phyloP scores from a whole-genome alignment of 2,888 invertebrate genomes.

The Sipunculus nudus region DNA sequence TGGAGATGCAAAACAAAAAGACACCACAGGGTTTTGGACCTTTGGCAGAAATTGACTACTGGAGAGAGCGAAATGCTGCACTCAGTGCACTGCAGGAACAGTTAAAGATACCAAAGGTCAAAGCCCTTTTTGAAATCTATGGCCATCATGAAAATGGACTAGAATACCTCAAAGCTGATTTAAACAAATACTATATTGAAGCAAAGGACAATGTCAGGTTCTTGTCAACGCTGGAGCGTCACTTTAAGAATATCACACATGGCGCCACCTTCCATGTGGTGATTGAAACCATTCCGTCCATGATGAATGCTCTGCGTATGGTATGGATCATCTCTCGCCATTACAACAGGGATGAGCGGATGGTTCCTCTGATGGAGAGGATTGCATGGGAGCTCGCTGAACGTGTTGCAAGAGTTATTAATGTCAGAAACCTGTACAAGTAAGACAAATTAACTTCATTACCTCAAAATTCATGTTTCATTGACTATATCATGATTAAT shows the following conservation, averaged over 20 bases:
- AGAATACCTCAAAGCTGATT: constrained; percentile 72
- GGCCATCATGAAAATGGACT: constrained; percentile 71
- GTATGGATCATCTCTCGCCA: constrained; percentile 91
- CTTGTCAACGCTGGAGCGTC: constrained; percentile 77
- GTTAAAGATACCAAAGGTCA: constrained; percentile 76
- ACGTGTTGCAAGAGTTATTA: constrained; percentile 78
- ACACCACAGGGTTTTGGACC: constrained; percentile 77
- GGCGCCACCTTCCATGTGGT: constrained; percentile 78
- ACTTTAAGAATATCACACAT: constrained; percentile 79
- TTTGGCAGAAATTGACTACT: constrained; percentile 85
- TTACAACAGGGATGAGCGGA: constrained; percentile 84
- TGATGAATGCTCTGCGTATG: constrained; percentile 86
- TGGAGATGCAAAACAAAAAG: constrained; percentile 59
- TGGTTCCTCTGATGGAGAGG: constrained; percentile 83
- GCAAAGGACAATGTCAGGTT: constrained; percentile 83
- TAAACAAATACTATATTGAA: constrained; percentile 76
- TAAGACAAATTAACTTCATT: constrained; percentile 71
- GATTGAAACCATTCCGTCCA: constrained; percentile 77
- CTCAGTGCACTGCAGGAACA: constrained; percentile 84
- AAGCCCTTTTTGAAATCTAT: constrained; percentile 73
- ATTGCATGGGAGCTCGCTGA: constrained; percentile 85
- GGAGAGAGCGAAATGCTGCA: constrained; percentile 83
- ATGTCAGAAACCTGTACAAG: constrained; percentile 81
- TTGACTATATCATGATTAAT: too few species aligned
- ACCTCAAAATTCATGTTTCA: too few species aligned